These are phyloP conservation scores for Drosophila parvula DNA, from an alignment of 1,140 invertebrate species.

Conservation along the genomic window DNA sequence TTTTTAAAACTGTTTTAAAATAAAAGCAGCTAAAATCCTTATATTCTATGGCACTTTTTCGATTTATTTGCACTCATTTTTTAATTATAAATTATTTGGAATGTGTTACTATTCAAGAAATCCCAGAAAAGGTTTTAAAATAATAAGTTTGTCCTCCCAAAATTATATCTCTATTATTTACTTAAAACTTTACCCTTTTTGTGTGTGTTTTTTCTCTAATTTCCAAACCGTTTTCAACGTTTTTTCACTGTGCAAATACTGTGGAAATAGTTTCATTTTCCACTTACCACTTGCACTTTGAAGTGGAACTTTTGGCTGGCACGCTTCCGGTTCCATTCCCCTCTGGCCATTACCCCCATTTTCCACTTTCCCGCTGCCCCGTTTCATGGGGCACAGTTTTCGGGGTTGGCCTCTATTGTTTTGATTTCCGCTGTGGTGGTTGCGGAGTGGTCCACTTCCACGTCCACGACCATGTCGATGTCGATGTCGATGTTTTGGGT, in stretches of 20 bases:
- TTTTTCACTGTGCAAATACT: not conserved
- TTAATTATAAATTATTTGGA: not conserved
- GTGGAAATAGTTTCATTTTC: slow-evolving; percentile 25
- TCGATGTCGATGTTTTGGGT: slow-evolving; percentile 41
- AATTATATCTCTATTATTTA: not conserved
- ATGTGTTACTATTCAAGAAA: not conserved
- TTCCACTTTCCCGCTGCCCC: not conserved
- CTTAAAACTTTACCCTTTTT: not conserved
- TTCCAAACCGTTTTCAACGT: not conserved
- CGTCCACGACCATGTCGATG: slow-evolving; percentile 16
- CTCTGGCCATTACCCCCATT: not conserved
- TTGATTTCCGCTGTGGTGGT: slow-evolving; percentile 63
- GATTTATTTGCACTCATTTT: not conserved
- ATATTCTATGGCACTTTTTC: no score
- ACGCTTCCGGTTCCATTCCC: slow-evolving; percentile 19
- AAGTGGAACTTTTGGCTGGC: slow-evolving; percentile 46
- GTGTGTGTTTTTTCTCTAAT: not conserved
- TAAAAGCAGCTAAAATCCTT: not conserved
- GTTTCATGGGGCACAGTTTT: slow-evolving; percentile 38
- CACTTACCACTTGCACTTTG: slow-evolving; percentile 17
- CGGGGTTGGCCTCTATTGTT: slow-evolving; percentile 59
- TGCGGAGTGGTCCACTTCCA: slow-evolving; percentile 37
- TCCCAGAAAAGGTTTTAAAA: not conserved
- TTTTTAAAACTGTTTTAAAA: not conserved
- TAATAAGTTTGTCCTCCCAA: not conserved